phyloP scores from a whole-genome alignment of 1,140 invertebrate genomes.

The Drosophila chauvacae region DNA sequence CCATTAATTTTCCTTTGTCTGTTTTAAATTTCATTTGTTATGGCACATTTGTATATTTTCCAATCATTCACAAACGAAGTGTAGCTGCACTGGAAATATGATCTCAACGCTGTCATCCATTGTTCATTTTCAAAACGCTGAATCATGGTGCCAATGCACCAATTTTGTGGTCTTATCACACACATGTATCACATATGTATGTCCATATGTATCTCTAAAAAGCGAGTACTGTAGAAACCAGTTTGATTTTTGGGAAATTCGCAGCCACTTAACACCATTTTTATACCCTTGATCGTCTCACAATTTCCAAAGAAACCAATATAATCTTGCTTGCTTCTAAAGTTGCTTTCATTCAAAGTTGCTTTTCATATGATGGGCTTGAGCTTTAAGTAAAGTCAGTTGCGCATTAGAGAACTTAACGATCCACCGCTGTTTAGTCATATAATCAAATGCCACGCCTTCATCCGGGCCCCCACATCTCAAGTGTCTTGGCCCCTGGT shows the following conservation, averaged over 20 bases:
- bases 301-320: constrained; percentile 1
- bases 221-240: background rate
- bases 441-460: constrained; percentile 10
- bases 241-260: constrained; percentile 6
- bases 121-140: constrained; percentile 18
- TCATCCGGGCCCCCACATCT: constrained; percentile 24
- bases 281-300: background rate
- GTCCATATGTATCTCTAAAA: no score
- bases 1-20: constrained; percentile 11
- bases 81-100: constrained; percentile 25
- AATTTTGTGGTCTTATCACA: constrained; percentile 15
- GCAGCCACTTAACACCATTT: constrained; percentile 10
- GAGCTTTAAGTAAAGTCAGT: background rate
- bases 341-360: background rate
- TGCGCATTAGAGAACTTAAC: background rate
- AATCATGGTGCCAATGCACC: constrained; percentile 40
- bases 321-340: background rate
- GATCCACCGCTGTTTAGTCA: background rate
- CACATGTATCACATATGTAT: background rate
- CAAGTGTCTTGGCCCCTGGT: constrained; percentile 25
- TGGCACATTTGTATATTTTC: constrained; percentile 3
- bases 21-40: background rate
- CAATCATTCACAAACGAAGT: constrained; percentile 27
- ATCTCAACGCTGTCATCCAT: constrained; percentile 4
- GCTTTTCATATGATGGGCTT: background rate